Percentiles rank a stretch among this genome's conserved stretches.
These are phyloP conservation scores for Cryptoprocta ferox DNA, from an alignment of 2,797 vertebrate species.

Conservation along the genomic window DNA sequence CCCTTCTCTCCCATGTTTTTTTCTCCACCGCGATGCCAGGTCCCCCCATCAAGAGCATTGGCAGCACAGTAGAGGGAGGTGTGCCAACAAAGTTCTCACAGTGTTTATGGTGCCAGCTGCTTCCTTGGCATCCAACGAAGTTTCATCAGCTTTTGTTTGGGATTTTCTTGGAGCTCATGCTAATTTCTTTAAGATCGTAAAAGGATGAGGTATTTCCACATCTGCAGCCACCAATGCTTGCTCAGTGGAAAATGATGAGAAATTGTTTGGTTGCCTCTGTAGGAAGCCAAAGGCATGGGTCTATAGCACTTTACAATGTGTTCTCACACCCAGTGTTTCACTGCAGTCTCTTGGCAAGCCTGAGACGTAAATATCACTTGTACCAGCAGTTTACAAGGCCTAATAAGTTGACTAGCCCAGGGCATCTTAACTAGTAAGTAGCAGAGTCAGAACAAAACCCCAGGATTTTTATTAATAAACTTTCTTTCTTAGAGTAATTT, in stretches of 20 bases:
- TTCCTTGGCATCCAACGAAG: slow-evolving; percentile 63
- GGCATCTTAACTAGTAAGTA: not conserved
- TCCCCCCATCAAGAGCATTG: slow-evolving; percentile 44
- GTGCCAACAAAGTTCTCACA: slow-evolving; percentile 56
- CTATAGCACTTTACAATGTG: not conserved
- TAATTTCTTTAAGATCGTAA: slow-evolving; percentile 79
- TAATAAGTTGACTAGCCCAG: not conserved
- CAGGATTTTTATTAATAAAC: not conserved
- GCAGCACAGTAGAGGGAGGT: not conserved
- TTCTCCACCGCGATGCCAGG: slow-evolving; percentile 58
- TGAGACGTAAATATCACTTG: slow-evolving; percentile 7
- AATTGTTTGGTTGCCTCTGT: slow-evolving; percentile 53
- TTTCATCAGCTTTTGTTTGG: slow-evolving; percentile 75
- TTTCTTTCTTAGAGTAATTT: slow-evolving; percentile 35
- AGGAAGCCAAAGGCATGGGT: slow-evolving; percentile 50
- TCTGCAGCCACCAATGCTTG: slow-evolving; percentile 72
- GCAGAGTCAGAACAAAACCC: not conserved
- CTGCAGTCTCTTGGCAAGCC: slow-evolving; percentile 2
- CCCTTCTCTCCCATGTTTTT: slow-evolving; percentile 33
- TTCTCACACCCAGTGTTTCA: slow-evolving; percentile 28
- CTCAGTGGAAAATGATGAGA: slow-evolving; percentile 75
- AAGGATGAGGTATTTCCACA: slow-evolving; percentile 79
- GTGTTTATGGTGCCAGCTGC: slow-evolving; percentile 78
- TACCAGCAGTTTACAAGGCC: not conserved
- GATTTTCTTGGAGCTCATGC: slow-evolving; percentile 80